Evolutionary conservation across 2,888 invertebrate species (phyloP), one percentile per base, ranked within the genome.

Genomic region (Xylota sylvarum): DNA sequence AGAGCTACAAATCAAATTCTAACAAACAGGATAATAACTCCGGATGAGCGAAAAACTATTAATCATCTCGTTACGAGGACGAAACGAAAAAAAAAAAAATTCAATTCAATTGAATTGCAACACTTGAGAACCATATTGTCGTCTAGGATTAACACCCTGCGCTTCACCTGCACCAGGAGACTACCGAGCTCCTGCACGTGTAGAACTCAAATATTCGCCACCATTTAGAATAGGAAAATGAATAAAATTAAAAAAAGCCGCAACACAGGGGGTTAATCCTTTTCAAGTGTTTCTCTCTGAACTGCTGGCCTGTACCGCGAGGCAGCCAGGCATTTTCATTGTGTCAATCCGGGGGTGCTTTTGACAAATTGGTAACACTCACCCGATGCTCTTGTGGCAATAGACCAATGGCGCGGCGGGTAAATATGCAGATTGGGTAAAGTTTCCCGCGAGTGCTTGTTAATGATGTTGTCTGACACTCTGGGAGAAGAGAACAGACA

Each of bases 191-290:
- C 40, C n/a, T 43, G n/a, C 40, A 5, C 4, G 14, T 5, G 4
- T 10, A 14, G 14, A 12, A 6, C 12, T n/a, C 60, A 64, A 27
- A 19, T 2, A 81, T 60, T 62, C 52, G 46, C 79, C 76, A 76
- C 50, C 79, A 83, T 77, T 78, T 72, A 40, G 70, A 76, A 77
- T 78, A 17, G 64, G 56, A 40, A 73, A 65, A 79, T 82, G 86
- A 86, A 82, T 86, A 76, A 88, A 82, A 87, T 87, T 82, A 85
- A 80, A 78, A 23, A 23, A 87, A 88, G 88, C 88, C 88, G 74
- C 88, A 88, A 84, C 88, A 74, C 88, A 76, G 88, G 88, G 88
- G 88, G 88, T 88, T 88, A 88, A 88, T 88, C 87, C 88, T 87
- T 79, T 78, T 84, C 83, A 88, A 88, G 88, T 88, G 88, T 64